A percentile compares a stretch with the other conserved stretches of the same genome.
phyloP scores from a whole-genome alignment of 2,888 invertebrate species.

The Melanchra persicariae region DNA sequence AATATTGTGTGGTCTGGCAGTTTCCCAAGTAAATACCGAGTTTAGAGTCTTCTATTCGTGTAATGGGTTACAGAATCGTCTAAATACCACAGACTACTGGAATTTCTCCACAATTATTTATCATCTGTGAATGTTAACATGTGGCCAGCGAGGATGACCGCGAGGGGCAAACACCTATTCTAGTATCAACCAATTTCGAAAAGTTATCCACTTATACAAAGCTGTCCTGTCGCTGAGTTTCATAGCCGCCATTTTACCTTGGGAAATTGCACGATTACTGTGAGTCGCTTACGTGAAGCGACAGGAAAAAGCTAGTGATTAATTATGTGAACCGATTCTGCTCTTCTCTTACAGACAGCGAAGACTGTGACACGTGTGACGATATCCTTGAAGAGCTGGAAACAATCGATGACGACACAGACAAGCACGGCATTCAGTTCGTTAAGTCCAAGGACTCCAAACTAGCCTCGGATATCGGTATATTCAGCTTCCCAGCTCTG shows the following conservation, averaged over 20 bases:
- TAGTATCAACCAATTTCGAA: neutral
- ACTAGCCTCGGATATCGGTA: constrained; percentile 97
- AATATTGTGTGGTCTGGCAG: constrained; percentile 39
- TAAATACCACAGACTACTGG: constrained; percentile 23
- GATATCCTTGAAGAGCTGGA: constrained; percentile 96
- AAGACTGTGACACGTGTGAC: constrained; percentile 96
- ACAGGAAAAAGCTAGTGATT: neutral
- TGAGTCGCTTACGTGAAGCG: neutral
- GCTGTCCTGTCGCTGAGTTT: no score
- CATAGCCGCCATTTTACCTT: no score
- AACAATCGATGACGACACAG: constrained; percentile 97
- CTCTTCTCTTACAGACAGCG: constrained; percentile 92
- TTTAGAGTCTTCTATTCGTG: constrained; percentile 37
- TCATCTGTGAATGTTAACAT: constrained; percentile 15
- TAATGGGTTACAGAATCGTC: constrained; percentile 18
- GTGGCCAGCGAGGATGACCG: neutral
- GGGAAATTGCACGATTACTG: neutral
- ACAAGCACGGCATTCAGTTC: constrained; percentile 97
- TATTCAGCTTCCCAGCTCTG: constrained; percentile 97
- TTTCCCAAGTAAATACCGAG: constrained; percentile 29
- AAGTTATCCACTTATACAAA: no score
- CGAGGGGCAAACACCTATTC: neutral
- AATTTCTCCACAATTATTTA: constrained; percentile 12
- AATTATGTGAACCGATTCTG: neutral
- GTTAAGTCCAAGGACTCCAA: constrained; percentile 98